Base-by-base conservation (phyloP, 2,888 invertebrate species). In the Microplitis deprimator region DNA sequence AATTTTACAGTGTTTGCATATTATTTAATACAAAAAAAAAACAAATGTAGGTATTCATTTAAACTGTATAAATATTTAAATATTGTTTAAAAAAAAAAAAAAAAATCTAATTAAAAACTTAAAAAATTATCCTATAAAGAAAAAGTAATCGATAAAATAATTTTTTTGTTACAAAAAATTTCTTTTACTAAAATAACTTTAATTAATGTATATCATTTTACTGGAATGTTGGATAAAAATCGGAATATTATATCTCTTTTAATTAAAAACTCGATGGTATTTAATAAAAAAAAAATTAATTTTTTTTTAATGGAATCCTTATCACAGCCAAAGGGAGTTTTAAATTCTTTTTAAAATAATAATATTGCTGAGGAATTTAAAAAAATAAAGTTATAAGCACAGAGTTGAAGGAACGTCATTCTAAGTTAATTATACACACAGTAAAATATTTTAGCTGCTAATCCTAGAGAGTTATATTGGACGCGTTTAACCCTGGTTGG, bases 391-490 rank as follows among this genome's bases (percentile, higher is more conserved):
- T 59, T 20, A 20, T 70, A 77, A 77, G 78, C 82, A 85, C 86
- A 29, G 29, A 29, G 29, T 29, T 29, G 29, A 84, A 85, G 16
- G 4, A 16, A 20, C 83, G 85, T 88, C 87, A 88, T 87, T 84
- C 85, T 82, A 82, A 79, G 83, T 85, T 87, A 87, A 88, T 88
- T 87, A 87, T 83, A 73, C 29, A 84, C 85, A 84, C 85, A 86
- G 83, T 87, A 87, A 87, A 87, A 83, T 87, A 64, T 87, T 84
- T 84, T 85, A 81, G 81, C 83, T 85, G 85, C 80, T 81, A 78
- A 80, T 83, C 64, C 60, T 20, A 64, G 69, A 59, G 70, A 62
- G 70, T 73, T 29, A 69, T 65, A 69, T 73, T 67, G 73, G 67
- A 67, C 73, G 73, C 59, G 73, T 72, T 78, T 81, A 73, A 77